These are phyloP conservation scores for Drosophila nigricruria DNA, from an alignment of 2,888 invertebrate genomes.

Conservation along the genomic window DNA sequence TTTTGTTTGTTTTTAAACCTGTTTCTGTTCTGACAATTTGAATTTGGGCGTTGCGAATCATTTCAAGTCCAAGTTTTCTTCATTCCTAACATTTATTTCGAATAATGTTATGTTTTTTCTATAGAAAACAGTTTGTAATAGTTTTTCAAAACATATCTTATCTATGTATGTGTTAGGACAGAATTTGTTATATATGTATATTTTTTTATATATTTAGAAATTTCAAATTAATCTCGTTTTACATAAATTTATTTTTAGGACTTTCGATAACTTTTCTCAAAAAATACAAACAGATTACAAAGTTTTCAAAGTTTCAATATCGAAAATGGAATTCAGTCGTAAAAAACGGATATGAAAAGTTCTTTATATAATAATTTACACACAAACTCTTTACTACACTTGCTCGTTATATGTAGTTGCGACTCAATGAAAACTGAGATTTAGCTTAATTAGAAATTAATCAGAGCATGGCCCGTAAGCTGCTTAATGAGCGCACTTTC, in stretches of 20 bases:
- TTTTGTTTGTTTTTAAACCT: constrained; percentile 12
- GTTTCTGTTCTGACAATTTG: constrained; percentile 16
- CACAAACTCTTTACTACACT: constrained; percentile 6
- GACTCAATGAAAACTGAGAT: background rate
- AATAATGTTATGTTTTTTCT: background rate
- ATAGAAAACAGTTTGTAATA: constrained; percentile 5
- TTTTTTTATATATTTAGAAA: background rate
- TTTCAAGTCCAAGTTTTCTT: constrained; percentile 6
- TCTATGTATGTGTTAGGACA: constrained; percentile 6
- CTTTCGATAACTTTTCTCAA: constrained; percentile 9
- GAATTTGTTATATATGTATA: background rate
- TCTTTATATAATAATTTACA: constrained; percentile 18
- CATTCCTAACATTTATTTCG: constrained; percentile 1
- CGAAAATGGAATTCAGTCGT: constrained; percentile 72
- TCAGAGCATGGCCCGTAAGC: constrained; percentile 19
- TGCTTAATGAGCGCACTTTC: constrained; percentile 1
- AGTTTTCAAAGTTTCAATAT: constrained; percentile 35
- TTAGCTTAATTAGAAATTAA: constrained; percentile 23
- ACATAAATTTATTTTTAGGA: constrained; percentile 1
- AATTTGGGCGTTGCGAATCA: background rate
- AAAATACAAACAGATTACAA: constrained; percentile 35
- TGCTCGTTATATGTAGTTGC: background rate
- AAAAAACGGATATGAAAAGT: constrained; percentile 78
- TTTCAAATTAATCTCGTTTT: constrained; percentile 6
- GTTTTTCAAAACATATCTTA: constrained; percentile 12